Evolutionary conservation across 2,113 vertebrate genomes (phyloP).

Genomic region (Chrysemys picta): DNA sequence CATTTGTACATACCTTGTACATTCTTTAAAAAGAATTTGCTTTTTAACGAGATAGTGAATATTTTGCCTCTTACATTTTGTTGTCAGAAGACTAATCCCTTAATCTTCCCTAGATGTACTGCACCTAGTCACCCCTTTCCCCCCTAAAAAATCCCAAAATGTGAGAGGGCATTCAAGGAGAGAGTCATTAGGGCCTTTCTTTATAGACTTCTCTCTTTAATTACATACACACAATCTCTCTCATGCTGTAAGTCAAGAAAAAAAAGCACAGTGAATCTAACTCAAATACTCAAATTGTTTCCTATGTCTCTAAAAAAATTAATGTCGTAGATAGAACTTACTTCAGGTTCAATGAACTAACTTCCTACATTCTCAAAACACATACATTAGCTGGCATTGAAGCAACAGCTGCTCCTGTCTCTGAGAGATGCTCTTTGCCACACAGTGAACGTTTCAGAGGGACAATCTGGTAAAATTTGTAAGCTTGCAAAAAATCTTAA

Average conservation of each 20-base stretch:
- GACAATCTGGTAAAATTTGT: conserved; percentile 5
- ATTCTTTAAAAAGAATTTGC: not conserved
- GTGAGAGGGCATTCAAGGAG: not conserved
- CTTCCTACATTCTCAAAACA: not conserved
- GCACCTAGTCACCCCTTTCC: not conserved
- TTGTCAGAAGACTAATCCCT: conserved; percentile 24
- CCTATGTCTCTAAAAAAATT: not conserved
- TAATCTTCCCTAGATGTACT: not conserved
- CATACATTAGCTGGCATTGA: not conserved
- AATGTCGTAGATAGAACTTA: not conserved
- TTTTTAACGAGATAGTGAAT: not conserved
- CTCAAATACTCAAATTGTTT: not conserved
- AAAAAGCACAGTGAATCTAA: not conserved
- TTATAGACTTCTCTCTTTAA: not conserved
- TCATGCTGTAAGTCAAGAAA: not conserved
- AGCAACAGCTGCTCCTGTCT: not conserved
- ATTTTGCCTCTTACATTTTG: conserved; percentile 2
- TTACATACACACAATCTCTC: not conserved
- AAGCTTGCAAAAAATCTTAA: not conserved
- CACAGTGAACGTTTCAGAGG: not conserved
- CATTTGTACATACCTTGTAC: not conserved
- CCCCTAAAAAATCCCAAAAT: not conserved
- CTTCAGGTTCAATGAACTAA: not conserved
- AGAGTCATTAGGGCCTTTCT: not conserved
- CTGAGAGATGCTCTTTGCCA: not conserved